Conservation (phyloP, 2,797 vertebrate species). For the Esox lucius region DNA sequence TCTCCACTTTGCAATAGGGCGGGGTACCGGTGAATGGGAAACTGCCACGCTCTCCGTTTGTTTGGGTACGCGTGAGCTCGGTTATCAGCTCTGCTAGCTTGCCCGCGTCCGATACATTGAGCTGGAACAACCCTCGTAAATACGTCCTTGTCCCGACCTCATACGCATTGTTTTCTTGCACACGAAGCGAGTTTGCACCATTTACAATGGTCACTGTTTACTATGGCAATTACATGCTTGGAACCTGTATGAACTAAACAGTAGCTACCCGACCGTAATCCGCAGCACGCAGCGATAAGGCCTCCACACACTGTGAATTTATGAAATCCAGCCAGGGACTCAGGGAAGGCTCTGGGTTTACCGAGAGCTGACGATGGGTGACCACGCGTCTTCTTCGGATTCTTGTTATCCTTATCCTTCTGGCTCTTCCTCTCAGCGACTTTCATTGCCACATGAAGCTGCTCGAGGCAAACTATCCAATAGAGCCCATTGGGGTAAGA, state of each 20-base stretch:
- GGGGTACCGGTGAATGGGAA: not conserved
- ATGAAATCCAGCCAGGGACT: not conserved
- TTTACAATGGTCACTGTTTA: conserved; percentile 23
- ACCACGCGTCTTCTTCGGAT: not conserved
- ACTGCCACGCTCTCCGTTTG: accelerated
- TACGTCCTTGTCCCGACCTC: not conserved
- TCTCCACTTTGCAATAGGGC: conserved; percentile 23
- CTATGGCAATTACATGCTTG: not conserved
- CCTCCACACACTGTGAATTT: conserved; percentile 1
- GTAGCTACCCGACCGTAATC: not conserved
- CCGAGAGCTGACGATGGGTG: not conserved
- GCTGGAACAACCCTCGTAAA: not conserved
- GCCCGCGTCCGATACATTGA: accelerated
- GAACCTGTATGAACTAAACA: conserved; percentile 11
- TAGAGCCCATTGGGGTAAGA: not conserved
- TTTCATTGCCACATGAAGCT: not conserved
- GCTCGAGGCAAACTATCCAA: not conserved
- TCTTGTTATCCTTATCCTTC: not conserved
- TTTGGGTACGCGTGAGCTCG: not conserved
- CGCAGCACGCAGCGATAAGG: not conserved
- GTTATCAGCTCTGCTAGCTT: conserved; percentile 17
- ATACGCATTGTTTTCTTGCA: not conserved
- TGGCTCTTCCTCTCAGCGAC: not conserved
- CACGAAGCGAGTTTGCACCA: conserved; percentile 11
- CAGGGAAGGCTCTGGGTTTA: not conserved